phyloP scores from a whole-genome alignment of 92 coral and sea anemone genomes.

The Diadumene lineata region DNA sequence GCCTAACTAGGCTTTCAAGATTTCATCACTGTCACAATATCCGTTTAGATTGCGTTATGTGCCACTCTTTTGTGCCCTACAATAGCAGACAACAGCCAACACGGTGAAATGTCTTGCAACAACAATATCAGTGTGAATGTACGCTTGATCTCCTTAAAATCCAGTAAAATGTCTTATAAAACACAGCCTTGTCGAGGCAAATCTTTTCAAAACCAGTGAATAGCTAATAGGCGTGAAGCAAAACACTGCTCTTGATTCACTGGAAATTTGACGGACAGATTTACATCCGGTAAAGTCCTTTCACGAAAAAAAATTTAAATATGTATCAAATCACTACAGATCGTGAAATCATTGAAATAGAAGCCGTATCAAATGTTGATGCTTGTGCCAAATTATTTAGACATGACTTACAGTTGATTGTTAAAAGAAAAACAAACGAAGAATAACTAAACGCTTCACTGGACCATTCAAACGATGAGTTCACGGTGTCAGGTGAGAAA shows the following conservation, averaged over 20 bases:
- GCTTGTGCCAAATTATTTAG: neutral
- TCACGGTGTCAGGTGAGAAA: slow-evolving; percentile 15
- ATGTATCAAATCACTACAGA: neutral
- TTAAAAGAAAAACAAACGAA: slow-evolving; percentile 4
- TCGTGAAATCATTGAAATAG: neutral
- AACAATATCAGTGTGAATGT: neutral
- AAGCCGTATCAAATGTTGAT: neutral
- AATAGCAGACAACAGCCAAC: neutral
- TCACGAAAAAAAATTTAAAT: neutral
- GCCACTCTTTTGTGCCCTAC: neutral
- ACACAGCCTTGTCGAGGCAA: slow-evolving; percentile 7
- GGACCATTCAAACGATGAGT: slow-evolving; percentile 27
- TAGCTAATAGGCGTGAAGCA: slow-evolving; percentile 19
- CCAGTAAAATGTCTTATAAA: neutral
- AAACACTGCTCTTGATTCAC: neutral
- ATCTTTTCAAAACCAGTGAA: slow-evolving; percentile 23
- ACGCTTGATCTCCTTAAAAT: neutral
- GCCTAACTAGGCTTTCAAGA: slow-evolving; percentile 12
- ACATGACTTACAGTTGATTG: neutral
- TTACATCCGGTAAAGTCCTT: neutral
- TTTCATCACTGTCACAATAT: slow-evolving; percentile 18
- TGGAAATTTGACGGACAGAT: neutral
- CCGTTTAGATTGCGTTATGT: neutral
- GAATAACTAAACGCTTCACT: slow-evolving; percentile 25
- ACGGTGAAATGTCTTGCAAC: neutral